Evolutionary conservation across 2,113 vertebrate species (phyloP), one percentile per base, ranked within the genome.

Genomic region (Scalopus aquaticus): DNA sequence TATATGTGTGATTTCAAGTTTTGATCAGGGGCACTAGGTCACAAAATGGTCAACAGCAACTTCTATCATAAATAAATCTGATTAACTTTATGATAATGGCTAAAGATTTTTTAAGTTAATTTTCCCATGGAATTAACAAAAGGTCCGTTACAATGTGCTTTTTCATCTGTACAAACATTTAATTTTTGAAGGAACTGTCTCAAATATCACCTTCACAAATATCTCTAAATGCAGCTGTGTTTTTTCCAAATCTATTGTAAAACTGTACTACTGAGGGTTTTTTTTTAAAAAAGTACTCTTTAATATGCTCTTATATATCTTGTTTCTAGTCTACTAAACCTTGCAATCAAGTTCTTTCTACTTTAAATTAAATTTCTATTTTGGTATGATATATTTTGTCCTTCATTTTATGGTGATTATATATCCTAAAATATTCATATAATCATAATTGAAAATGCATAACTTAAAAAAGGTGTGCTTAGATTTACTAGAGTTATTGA

Each of bases 301-400:
- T 64, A 88, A 81, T 69, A 93, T 32, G 30, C 13, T 83, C 62
- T 82, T 51, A 67, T 37, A 37, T 13, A 56, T 91, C 62, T 90
- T 70, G 44, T 88, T 93, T 92, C 84, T 51, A 72, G 16, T 79
- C 88, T 62, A 90, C 72, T 67, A 88, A 92, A 82, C 17, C 58
- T 88, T 94, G 49, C 77, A 85, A 76, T 88, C 77, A 93, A 95
- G 82, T 95, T 96, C 83, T 93, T 72, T 90, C 93, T 95, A 93
- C 77, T 89, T 90, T 95, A 97, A 95, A 94, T 96, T 88, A 90
- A 96, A 96, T 90, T 93, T 97, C 92, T 95, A 93, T 93, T 96
- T 96, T 90, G 44, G 84, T 76, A 78, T 82, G 94, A 93, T 85
- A 92, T 88, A 93, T 82, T 93, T 96, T 86, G 78, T 92, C 95